These are phyloP conservation scores for Nannoperca australis DNA, from an alignment of 2,797 vertebrate genomes.

Conservation along the genomic window DNA sequence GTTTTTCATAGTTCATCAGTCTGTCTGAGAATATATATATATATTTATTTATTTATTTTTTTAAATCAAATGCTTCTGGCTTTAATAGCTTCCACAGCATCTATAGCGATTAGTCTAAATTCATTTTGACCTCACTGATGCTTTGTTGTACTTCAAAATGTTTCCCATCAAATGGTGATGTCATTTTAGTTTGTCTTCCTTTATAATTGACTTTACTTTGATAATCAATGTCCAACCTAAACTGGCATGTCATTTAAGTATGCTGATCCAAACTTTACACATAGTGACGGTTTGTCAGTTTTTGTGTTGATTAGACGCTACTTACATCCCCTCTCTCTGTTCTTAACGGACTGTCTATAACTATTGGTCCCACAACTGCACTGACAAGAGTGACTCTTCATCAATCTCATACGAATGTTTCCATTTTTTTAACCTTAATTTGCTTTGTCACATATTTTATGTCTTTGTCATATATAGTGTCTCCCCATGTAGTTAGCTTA, in stretches of 20 bases:
- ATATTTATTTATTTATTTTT: too few relatives aligned
- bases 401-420: conserved; percentile 21
- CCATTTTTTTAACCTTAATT: conserved; percentile 26
- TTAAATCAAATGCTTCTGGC: too few relatives aligned
- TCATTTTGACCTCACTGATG: too few relatives aligned
- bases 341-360: neutral
- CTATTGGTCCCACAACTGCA: conserved; percentile 21
- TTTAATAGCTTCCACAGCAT: too few relatives aligned
- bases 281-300: neutral
- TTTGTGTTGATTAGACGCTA: conserved; percentile 23
- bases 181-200: neutral
- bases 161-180: neutral
- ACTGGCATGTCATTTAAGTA: conserved; percentile 11
- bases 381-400: conserved; percentile 29
- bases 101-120: too few relatives aligned
- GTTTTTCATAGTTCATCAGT: conserved; percentile 14
- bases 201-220: conserved; percentile 31
- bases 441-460: conserved; percentile 31
- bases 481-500: neutral
- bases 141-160: too few relatives aligned
- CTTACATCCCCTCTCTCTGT: neutral
- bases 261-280: conserved; percentile 1
- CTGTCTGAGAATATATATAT: neutral
- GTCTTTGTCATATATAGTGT: conserved; percentile 23
- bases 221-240: conserved; percentile 13